A percentile compares a stretch with the other conserved stretches of the same genome.
These are phyloP conservation scores for Asarcornis scutulata DNA, from an alignment of 2,113 vertebrate species.

Conservation along the genomic window DNA sequence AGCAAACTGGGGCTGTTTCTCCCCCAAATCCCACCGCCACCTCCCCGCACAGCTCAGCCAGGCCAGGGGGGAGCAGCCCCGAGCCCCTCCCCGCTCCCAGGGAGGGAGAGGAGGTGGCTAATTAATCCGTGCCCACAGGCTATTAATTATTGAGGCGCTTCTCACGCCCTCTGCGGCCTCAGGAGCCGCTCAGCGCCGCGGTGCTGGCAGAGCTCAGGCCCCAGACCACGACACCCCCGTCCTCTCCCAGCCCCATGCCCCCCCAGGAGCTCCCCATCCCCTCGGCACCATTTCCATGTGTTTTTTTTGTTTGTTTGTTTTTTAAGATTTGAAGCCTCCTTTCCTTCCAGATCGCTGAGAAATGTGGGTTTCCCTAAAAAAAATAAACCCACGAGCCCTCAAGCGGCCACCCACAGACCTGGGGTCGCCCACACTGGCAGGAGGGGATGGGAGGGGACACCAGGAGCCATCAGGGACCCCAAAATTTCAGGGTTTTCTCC, in stretches of 20 bases:
- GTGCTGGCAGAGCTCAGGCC: background rate
- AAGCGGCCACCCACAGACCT: background rate
- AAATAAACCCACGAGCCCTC: background rate
- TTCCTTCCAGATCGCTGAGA: too few relatives aligned
- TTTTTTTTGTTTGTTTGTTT: background rate
- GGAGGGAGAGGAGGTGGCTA: background rate
- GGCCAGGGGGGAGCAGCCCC: rapidly evolving
- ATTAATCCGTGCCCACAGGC: background rate
- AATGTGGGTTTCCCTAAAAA: too few relatives aligned
- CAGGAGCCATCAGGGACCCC: rapidly evolving
- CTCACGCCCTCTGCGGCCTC: background rate
- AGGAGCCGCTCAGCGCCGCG: background rate
- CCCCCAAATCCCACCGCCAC: background rate
- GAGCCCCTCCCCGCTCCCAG: background rate
- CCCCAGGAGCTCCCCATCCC: too few relatives aligned
- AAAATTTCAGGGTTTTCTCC: too few relatives aligned
- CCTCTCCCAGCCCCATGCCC: background rate
- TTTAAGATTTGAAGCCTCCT: too few relatives aligned
- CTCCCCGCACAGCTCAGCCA: background rate
- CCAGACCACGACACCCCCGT: background rate
- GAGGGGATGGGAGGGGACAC: rapidly evolving
- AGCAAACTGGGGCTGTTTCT: background rate
- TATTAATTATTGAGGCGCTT: background rate
- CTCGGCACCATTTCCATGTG: background rate
- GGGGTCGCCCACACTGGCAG: rapidly evolving